A percentile compares a stretch with the other conserved stretches of the same genome.
Evolutionary conservation across 1,140 invertebrate genomes (phyloP).

Genomic region (Drosophila sechellia): DNA sequence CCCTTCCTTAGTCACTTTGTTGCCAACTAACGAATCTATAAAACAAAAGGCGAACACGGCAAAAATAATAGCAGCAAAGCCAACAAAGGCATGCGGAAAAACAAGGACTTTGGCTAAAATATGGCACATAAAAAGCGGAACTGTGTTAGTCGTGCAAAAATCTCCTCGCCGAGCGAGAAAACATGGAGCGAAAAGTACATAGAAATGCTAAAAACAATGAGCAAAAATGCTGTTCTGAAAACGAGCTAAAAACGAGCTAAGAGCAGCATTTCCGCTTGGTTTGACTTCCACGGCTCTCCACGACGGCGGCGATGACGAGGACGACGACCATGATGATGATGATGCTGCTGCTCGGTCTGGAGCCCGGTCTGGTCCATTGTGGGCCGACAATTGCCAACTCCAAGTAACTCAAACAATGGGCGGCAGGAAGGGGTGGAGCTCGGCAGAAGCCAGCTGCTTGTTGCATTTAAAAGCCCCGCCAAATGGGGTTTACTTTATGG

Average conservation of each 20-base stretch:
- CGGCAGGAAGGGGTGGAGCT: constrained; percentile 51
- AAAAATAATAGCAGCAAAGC: constrained; percentile 38
- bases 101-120: constrained; percentile 50
- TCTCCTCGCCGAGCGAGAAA: constrained; percentile 40
- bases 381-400: constrained; percentile 57
- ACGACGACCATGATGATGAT: constrained; percentile 12
- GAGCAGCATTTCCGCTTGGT: constrained; percentile 79
- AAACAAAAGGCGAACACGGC: constrained; percentile 42
- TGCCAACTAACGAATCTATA: constrained; percentile 71
- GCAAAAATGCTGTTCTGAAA: constrained; percentile 46
- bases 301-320: constrained; percentile 10
- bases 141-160: constrained; percentile 73
- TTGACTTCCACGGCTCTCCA: constrained; percentile 65
- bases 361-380: constrained; percentile 49
- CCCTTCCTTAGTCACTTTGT: constrained; percentile 49
- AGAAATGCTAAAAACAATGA: constrained; percentile 45
- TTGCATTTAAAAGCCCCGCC: constrained; percentile 70
- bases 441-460: constrained; percentile 55
- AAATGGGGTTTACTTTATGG: constrained; percentile 82
- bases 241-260: constrained; percentile 80
- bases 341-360: constrained; percentile 32
- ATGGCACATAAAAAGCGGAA: constrained; percentile 62
- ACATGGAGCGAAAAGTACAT: constrained; percentile 37
- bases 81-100: constrained; percentile 26
- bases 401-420: constrained; percentile 72